Base-by-base conservation (phyloP, 2,113 vertebrate species). In the Osmerus mordax region DNA sequence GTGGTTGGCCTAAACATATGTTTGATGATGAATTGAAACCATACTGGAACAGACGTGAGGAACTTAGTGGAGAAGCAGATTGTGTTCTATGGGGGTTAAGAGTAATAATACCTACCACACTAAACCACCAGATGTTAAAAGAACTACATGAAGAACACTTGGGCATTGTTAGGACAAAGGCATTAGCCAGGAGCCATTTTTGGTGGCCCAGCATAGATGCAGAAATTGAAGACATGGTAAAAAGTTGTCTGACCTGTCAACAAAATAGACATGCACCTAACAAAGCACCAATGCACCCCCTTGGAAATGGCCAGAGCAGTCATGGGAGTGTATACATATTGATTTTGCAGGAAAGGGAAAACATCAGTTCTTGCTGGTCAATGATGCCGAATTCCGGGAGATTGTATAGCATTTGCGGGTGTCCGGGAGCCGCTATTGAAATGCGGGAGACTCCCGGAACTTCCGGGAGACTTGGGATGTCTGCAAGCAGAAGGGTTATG, bases 291-390 rank as follows among this genome's bases (percentile, higher is more conserved):
- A 28, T 70, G 19, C 60, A 69, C 21, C 21, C 16, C 47, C 56
- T 7, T 51, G 59, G 36, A 14, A 3, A 15, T 16, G 59, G 23
- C 6, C 36, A n/a, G 36, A 28, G 19, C 0, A 53, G 21, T 60
- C 70, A 52, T 72, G 70, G 41, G 19, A 72, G 12, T 14, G 19
- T 63, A 29, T 72, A 11, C 59, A 63, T n/a, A n/a, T 72, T 29
- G 47, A 72, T 12, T 72, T 72, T 65, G 41, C 47, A 8, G 70
- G 65, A 32, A 54, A 64, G 14, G 25, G 61, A 28, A 72, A 65
- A 32, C 47, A 69, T 18, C 9, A 15, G 25, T 72, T 65, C 14
- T 25, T 64, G 8, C 14, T 64, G 14, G 47, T 19, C 0, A 53
- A 9, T 25, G 60, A 64, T 21, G 21, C 21, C 21, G 21, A 21